Base-by-base conservation (phyloP, 2,797 vertebrate genomes). In the Scarus forsteni region DNA sequence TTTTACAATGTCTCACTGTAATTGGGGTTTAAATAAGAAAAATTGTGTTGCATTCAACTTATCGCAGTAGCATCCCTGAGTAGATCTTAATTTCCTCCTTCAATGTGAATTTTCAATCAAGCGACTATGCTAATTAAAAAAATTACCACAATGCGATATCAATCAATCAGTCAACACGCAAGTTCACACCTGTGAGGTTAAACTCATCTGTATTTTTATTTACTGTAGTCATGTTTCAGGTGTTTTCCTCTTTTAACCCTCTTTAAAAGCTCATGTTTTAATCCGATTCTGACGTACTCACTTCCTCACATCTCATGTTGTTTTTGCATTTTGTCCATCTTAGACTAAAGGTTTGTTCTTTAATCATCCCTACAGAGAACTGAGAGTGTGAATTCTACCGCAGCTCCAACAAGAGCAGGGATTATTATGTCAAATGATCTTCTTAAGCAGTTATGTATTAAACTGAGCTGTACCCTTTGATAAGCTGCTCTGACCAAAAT, bases 341-440 rank as follows among this genome's bases (percentile, higher is more conserved):
- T 34, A 58, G 45, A 65, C 61, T 55, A 35, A 79, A 75, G 54
- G 44, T 42, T 35, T 57, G 39, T 62, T 13, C 44, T 39, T 66
- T 14, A 64, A 46, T 73, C 51, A 42, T 50, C 18, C 64, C 46
- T 45, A 39, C 56, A 18, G 52, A 73, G 15, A 40, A 53, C 43
- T 54, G 27, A 7, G 36, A n/a, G 35, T 58, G 48, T 34, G 40
- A 39, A 50, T 51, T 34, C 14, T 10, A 34, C 70, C 60, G 36
- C n/a, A 59, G 53, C 36, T 52, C 51, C 51, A 65, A 27, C 27
- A 27, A 52, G 15, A 67, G 36, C 38, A 34, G 42, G 51, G 42
- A 71, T 68, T 63, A 74, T 60, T 53, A 48, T 53, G 34, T 68
- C 57, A 81, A 64, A 72, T 75, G 69, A 60, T 76, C 40, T 44